Percentiles rank a stretch among this genome's conserved stretches.
Conservation (phyloP, 1,140 invertebrate genomes). For the Cyphomyrmex costatus region DNA sequence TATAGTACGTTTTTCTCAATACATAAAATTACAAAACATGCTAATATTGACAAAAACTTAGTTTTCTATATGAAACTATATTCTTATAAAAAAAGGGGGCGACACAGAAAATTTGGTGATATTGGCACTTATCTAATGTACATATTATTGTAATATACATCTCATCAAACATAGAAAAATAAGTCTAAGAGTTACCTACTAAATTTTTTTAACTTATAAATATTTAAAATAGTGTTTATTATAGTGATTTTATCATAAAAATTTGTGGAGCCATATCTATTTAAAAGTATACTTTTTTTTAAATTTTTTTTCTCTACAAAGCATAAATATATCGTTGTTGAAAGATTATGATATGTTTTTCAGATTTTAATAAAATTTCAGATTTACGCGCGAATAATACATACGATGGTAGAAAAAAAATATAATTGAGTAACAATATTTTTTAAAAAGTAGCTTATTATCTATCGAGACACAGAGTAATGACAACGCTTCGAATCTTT, state of each 20-base stretch:
- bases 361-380: conserved; percentile 73
- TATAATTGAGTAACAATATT: conserved; percentile 73
- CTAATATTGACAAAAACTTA: conserved; percentile 84
- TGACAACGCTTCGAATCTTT: conserved; percentile 73
- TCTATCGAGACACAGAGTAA: conserved; percentile 51
- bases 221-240: conserved; percentile 76
- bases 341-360: conserved; percentile 72
- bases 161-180: conserved; percentile 81
- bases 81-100: conserved; percentile 83
- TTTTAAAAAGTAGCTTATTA: conserved; percentile 71
- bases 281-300: conserved; percentile 40
- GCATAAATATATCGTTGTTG: conserved; percentile 64
- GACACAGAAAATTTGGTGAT: conserved; percentile 81
- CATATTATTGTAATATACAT: conserved; percentile 86
- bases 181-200: conserved; percentile 82
- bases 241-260: conserved; percentile 71
- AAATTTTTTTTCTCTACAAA: conserved; percentile 57
- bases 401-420: conserved; percentile 56
- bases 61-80: conserved; percentile 86
- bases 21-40: conserved; percentile 77
- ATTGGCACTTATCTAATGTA: conserved; percentile 85
- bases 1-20: conserved; percentile 78
- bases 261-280: conserved; percentile 57
- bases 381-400: conserved; percentile 35
- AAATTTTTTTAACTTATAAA: conserved; percentile 79